Base-by-base conservation (phyloP, 2,797 vertebrate genomes). In the Lacerta agilis region DNA sequence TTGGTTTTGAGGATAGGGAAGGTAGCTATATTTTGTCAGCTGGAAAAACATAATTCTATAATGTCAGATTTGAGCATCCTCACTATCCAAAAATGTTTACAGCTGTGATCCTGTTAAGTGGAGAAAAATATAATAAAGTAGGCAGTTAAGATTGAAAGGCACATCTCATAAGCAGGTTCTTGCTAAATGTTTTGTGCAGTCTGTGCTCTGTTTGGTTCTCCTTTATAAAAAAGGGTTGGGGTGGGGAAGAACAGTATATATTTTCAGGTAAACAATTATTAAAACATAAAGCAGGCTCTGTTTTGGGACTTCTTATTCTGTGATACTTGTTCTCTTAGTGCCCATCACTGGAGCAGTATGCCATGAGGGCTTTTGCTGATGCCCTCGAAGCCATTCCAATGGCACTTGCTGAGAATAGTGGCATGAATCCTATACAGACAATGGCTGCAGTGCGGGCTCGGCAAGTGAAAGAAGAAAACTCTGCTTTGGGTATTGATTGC, bases 341-440 rank as follows among this genome's bases (percentile, higher is more conserved):
- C 90, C 99, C 99, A 0, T 99, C 99, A 87, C 90, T 99, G 96
- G 99, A 99, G 90, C 99, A 99, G 92, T 99, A 99, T 1, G 99
- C 99, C 83, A 99, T 99, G 99, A 98, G 98, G 89, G 96, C 98
- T 0, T 99, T 99, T 93, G 99, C 99, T 13, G 99, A 99, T 82
- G 98, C 99, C 1, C 93, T 99, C 38, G 99, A 99, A 93, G 98
- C 98, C 15, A 99, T 99, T 94, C 99, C 99, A 23, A 99, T 99
- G 98, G 98, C 99, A 0, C 96, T 99, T 23, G 96, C 99, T 0
- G 99, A 99, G 93, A 99, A 99, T 96, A 99, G 99, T 0, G 99
- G 99, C 3, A 97, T 98, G 95, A 99, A 98, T 91, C 98, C 99
- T 13, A 99, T 99, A 95, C 98, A 99, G 95, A 99, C 98, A 0